Conservation (phyloP, 1,140 invertebrate genomes). For the Pseudoatta argentina region DNA sequence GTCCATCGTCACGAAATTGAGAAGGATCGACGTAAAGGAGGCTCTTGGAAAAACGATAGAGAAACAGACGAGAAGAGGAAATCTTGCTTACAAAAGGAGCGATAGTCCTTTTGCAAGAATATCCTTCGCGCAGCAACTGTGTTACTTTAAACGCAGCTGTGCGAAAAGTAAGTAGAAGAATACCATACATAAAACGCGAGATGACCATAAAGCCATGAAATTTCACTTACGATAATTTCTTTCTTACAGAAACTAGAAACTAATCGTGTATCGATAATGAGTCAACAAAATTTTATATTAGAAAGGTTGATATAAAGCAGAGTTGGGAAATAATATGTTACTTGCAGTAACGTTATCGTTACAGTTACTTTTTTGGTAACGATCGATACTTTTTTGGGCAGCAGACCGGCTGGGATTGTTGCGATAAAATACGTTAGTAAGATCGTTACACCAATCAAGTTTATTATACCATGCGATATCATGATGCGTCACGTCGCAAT, state of each 20-base stretch:
- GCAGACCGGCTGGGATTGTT: not conserved
- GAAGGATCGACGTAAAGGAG: conserved; percentile 15
- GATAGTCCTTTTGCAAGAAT: conserved; percentile 24
- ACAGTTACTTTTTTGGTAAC: too few relatives aligned
- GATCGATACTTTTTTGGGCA: too few relatives aligned
- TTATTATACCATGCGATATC: conserved; percentile 19
- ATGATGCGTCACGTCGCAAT: conserved; percentile 5
- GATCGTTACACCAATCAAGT: conserved; percentile 47
- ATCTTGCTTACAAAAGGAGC: conserved; percentile 2
- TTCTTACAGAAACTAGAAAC: not conserved
- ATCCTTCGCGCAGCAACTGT: not conserved
- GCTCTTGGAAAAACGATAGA: not conserved
- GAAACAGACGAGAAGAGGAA: not conserved
- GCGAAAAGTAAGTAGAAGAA: not conserved
- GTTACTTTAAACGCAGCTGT: conserved; percentile 18
- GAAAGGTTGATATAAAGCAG: not conserved
- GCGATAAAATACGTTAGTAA: conserved; percentile 53
- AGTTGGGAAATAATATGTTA: too few relatives aligned
- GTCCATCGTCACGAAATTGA: conserved; percentile 46
- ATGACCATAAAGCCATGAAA: not conserved
- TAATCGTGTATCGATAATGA: not conserved
- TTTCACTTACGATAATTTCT: not conserved
- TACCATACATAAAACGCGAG: not conserved
- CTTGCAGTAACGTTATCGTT: too few relatives aligned
- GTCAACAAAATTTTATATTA: not conserved